Evolutionary conservation across 1,140 invertebrate genomes (phyloP), one percentile per base, ranked within the genome.

Genomic region (Pseudomyrmex concolor): DNA sequence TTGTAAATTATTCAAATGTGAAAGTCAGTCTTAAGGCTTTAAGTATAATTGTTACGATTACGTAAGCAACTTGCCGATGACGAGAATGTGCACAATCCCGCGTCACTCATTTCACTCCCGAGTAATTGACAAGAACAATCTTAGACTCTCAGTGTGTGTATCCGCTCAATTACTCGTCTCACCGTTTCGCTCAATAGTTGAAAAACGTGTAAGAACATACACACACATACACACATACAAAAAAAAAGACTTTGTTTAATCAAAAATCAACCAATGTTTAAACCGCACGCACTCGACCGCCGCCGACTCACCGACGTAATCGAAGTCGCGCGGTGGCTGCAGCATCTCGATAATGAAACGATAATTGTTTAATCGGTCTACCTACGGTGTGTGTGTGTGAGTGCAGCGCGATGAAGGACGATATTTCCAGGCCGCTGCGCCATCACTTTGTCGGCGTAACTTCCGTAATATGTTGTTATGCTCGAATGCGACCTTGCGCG

Each of bases 301-400:
- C 54, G 45, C 19, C 19, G 22, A 68, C 3, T 78, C 12, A 68
- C 43, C 10, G 62, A 76, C n/a, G 10, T 59, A 13, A 43, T 51
- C 9, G 50, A 3, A 12, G 50, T 51, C 67, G 4, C 60, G 25
- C 34, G 60, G 22, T 63, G 83, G 13, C 17, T 34, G 67, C 72
- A 70, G 72, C 70, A 51, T 73, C 62, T 34, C 86, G 78, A 73
- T 70, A 66, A 73, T 84, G 72, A 64, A 86, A 63, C 57, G 19
- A 82, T 86, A 83, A 87, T 76, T 60, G 66, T 74, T 64, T 82
- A 64, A 86, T 86, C 78, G 68, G 70, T 86, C 77, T 83, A 67
- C 62, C 77, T 83, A 67, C 62, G 66, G 66, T 48, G 25, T 25
- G 25, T 3, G 3, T 25, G 25, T 25, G 25, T 25, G 25, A 2